A percentile compares a stretch with the other conserved stretches of the same genome.
These are phyloP conservation scores for Sinodicranocentrus sp. DNA, from an alignment of 2,888 invertebrate genomes.

Conservation along the genomic window DNA sequence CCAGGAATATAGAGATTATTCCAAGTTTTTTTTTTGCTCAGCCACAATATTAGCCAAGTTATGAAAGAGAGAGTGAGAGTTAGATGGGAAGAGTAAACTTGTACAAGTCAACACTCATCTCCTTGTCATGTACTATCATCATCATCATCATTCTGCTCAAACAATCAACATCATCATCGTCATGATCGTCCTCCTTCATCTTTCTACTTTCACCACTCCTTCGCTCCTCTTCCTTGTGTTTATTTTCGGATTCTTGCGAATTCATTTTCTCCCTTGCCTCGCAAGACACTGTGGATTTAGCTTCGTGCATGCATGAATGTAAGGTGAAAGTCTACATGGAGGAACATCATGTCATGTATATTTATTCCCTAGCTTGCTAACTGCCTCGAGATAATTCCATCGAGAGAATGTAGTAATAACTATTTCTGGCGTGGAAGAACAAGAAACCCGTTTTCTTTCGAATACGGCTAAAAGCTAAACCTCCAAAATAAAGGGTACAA, in stretches of 20 bases:
- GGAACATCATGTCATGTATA: conserved; percentile 21
- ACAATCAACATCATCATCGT: conserved; percentile 46
- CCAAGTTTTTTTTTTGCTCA: conserved; percentile 48
- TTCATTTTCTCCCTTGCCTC: conserved; percentile 27
- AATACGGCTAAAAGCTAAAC: neutral
- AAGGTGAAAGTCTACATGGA: conserved; percentile 1
- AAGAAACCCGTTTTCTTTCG: neutral
- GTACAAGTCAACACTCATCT: conserved; percentile 53
- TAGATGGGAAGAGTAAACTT: conserved; percentile 50
- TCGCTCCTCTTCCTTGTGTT: conserved; percentile 23
- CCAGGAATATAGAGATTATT: conserved; percentile 53
- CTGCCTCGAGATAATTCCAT: conserved; percentile 50
- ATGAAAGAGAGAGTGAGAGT: conserved; percentile 15
- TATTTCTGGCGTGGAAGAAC: neutral
- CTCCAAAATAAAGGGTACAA: no score
- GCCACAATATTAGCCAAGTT: conserved; percentile 46
- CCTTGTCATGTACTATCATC: conserved; percentile 62
- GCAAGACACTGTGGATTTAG: neutral
- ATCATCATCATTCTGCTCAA: conserved; percentile 50
- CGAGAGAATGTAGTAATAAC: conserved; percentile 13
- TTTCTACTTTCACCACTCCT: conserved; percentile 22
- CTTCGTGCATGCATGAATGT: no score
- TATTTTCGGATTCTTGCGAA: conserved; percentile 27
- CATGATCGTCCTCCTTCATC: conserved; percentile 39
- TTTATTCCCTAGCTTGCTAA: conserved; percentile 33